Conservation (phyloP, 2,888 invertebrate species). For the Ecdyonurus torrentis region DNA sequence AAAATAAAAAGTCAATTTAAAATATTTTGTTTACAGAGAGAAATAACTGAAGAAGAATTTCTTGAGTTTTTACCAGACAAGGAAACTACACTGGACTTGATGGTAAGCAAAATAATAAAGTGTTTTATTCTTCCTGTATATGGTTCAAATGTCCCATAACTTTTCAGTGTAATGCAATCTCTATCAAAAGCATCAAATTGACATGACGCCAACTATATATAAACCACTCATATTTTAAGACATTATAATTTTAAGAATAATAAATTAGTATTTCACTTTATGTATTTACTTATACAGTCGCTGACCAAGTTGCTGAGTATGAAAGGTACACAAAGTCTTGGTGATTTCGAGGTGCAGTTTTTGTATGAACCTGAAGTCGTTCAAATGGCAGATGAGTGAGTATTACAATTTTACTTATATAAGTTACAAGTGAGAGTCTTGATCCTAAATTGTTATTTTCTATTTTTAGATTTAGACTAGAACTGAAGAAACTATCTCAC, state of each 20-base stretch:
- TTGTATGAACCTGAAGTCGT: conserved; percentile 23
- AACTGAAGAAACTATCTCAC: conserved; percentile 21
- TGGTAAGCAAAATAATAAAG: too few relatives aligned
- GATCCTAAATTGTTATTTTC: too few relatives aligned
- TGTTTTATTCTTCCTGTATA: too few relatives aligned
- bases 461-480: conserved; percentile 21
- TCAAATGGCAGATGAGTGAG: conserved; percentile 21
- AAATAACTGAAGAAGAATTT: conserved; percentile 22
- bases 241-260: too few relatives aligned
- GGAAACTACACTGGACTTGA: conserved; percentile 23
- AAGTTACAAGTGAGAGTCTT: too few relatives aligned
- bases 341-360: conserved; percentile 28
- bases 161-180: too few relatives aligned
- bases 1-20: too few relatives aligned
- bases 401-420: too few relatives aligned
- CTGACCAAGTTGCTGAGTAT: conserved; percentile 26
- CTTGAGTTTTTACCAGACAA: conserved; percentile 22
- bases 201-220: too few relatives aligned
- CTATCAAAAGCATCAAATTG: not conserved
- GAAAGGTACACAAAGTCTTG: conserved; percentile 24
- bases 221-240: conserved; percentile 9
- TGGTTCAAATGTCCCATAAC: too few relatives aligned
- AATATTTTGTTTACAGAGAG: conserved; percentile 14
- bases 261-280: too few relatives aligned
- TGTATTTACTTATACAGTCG: too few relatives aligned